Base-by-base conservation (phyloP, 2,888 invertebrate species). In the Hyles lineata region DNA sequence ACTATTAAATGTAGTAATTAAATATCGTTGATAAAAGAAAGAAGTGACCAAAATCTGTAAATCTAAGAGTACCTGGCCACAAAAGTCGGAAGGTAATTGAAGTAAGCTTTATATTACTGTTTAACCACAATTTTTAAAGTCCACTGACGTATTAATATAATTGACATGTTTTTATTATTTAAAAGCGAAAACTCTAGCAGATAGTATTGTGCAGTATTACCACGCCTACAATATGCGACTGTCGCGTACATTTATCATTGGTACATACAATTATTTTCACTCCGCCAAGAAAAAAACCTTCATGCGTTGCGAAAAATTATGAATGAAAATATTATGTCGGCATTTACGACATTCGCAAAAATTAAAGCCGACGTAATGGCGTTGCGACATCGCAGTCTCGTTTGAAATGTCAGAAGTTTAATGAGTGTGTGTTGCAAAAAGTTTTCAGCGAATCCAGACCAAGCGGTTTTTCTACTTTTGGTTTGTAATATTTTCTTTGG, bases 331-430 rank as follows among this genome's bases (percentile, higher is more conserved):
- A 72, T 70, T 61, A 71, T 67, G 29, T 29, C 50, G 35, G 69
- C 59, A 73, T 75, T 79, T 79, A 78, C 78, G 75, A 76, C 78
- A 80, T 77, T 75, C 75, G 77, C 76, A 77, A 83, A 82, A 76
- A 76, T 71, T 74, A 61, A 72, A 76, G 75, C 73, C 72, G 55
- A 71, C 70, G 58, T 72, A 35, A 79, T 76, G 79, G 72, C 72
- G 77, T 85, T 84, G 77, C 84, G 74, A 81, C 82, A 83, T 74
- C 69, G 70, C 73, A 67, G 72, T 78, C 84, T 81, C 76, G 79
- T 83, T 86, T 83, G 72, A 89, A 90, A 91, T 91, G 90, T 88
- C 90, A 90, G 87, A 87, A 89, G 87, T 88, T 87, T 86, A 89
- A 89, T 63, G 21, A 55, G 32, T 7, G 63, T 19, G 75, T 74